A percentile compares a stretch with the other conserved stretches of the same genome.
These are phyloP conservation scores for Litoditis marina DNA, from an alignment of 2,888 invertebrate genomes.

Conservation along the genomic window DNA sequence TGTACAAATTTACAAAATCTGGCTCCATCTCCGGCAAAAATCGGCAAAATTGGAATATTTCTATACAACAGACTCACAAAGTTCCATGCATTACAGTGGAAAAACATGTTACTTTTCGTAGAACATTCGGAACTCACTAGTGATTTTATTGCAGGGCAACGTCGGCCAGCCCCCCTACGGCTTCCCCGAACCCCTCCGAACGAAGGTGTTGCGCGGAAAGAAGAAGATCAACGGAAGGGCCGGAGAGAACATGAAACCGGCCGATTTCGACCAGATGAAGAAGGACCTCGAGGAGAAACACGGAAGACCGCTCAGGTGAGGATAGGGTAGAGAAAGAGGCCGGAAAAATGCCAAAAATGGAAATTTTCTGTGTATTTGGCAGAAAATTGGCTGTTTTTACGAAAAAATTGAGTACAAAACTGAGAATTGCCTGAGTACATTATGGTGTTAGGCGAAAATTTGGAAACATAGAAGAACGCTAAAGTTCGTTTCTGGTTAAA, in stretches of 20 bases:
- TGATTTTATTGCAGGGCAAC: slow-evolving; percentile 73
- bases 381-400: not conserved
- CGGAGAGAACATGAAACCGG: slow-evolving; percentile 76
- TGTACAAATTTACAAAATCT: not conserved
- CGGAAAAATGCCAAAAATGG: not conserved
- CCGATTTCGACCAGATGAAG: slow-evolving; percentile 81
- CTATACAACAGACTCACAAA: no score
- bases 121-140: no score
- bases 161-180: slow-evolving; percentile 94
- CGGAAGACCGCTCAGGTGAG: slow-evolving; percentile 64
- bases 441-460: no score
- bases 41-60: not conserved
- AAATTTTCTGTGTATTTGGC: not conserved
- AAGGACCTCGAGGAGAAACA: slow-evolving; percentile 76
- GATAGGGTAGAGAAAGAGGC: not conserved
- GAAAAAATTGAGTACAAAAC: no score
- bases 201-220: slow-evolving; percentile 69
- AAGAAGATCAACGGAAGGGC: slow-evolving; percentile 81
- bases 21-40: not conserved
- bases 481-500: no score
- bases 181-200: slow-evolving; percentile 94
- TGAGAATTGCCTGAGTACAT: no score
- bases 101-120: no score
- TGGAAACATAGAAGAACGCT: no score
- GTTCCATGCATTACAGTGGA: no score